Evolutionary conservation across 2,888 invertebrate genomes (phyloP), one percentile per base, ranked within the genome.

Genomic region (Nycteola revayana): DNA sequence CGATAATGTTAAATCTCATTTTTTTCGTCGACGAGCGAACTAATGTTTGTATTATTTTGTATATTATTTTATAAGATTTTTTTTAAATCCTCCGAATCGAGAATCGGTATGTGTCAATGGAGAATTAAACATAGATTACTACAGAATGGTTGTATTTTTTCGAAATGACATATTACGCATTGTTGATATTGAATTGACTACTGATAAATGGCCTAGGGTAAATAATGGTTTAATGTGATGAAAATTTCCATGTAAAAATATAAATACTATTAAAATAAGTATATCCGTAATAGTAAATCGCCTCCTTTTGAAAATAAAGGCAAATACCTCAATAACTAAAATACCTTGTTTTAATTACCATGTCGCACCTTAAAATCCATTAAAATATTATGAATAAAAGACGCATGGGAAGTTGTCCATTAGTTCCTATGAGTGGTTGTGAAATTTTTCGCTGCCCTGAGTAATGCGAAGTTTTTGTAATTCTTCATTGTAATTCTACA

Each of bases 231-330:
- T 81, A 82, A 78, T 86, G 86, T 86, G 86, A 87, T 87, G 84
- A 79, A 78, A 85, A 77, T 83, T 87, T 87, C 85, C 86, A 85
- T 88, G 87, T 88, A 86, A 87, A 87, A 86, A 88, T 86, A 86
- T 86, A 86, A 86, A 88, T 87, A 87, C 71, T 82, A 77, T 77
- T 76, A 75, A 70, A 75, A 70, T 86, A 86, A 88, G 85, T 79
- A 75, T 86, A 85, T 79, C 81, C 78, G 63, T 86, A 83, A 82
- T 85, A 86, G 84, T 81, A 73, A 87, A 86, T 82, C 77, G 84
- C 85, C 87, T 83, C 84, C 78, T 82, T 84, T 84, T 79, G 60
- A 83, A 79, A 84, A 86, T 82, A 82, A 83, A 83, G 82, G 82
- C 73, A 80, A 78, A 79, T 88, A 88, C 88, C 88, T 88, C 88